Evolutionary conservation across 2,113 vertebrate species (phyloP), one percentile per base, ranked within the genome.

Genomic region (Fulica atra): DNA sequence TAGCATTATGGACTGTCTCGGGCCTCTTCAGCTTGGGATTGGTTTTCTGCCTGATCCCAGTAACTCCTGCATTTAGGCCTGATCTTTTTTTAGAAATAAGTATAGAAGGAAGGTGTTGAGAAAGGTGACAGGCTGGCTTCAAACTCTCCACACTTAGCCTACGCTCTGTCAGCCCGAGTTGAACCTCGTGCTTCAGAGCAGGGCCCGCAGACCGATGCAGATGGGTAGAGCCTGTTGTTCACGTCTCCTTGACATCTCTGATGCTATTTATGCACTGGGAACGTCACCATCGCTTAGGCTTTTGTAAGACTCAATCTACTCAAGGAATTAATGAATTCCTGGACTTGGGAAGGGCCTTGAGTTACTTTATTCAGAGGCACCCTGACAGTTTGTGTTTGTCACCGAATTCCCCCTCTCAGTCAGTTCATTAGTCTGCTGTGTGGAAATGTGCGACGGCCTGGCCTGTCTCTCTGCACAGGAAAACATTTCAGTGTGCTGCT

Each of bases 241-340:
- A 56, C 2, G 0, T 93, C 86, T 59, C 66, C 50, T 36, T 91
- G 84, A 85, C 89, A 72, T 89, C 89, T 87, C 40, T 69, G 0
- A 0, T 48, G 54, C 91, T 96, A 76, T 95, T 96, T 91, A 53
- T 72, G 74, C 61, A 23, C 38, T 0, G 0, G 61, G 66, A 89
- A 76, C 2, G 4, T 95, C 95, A 91, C 70, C 86, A 69, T 76
- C 9, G 0, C 91, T 87, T 48, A 28, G 0, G 1, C 83, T 91
- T 92, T 74, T 68, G 18, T 36, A 36, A 72, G 72, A 40, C 16
- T 66, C 16, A 2, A 44, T 82, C 76, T 81, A 18, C 80, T 57
- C 77, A 50, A 85, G 57, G 86, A 91, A 79, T 91, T 89, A 64
- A 74, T 95, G n/a, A 79, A 91, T 95, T 92, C 73, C 69, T 89